Conservation (phyloP, 2,797 vertebrate species). For the Pangasius larnaudii region DNA sequence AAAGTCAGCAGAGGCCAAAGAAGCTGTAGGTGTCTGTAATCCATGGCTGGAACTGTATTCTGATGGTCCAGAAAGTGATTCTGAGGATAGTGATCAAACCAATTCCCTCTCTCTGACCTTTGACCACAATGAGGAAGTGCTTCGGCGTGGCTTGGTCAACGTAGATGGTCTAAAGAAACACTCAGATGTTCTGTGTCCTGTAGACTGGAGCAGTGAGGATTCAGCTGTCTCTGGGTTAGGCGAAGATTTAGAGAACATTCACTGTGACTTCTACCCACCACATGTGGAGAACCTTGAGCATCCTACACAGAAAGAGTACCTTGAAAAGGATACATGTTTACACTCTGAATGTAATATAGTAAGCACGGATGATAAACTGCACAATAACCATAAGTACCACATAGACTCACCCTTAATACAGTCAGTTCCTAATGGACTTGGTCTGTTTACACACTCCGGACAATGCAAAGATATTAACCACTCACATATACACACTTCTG, state of each 20-base stretch:
- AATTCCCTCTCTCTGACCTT: conserved; percentile 28
- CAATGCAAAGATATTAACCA: conserved; percentile 25
- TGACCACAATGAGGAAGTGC: not conserved
- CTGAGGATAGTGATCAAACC: conserved; percentile 40
- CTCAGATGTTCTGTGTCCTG: conserved; percentile 35
- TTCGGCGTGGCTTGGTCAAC: not conserved
- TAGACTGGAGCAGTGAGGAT: conserved; percentile 57
- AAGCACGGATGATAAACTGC: not conserved
- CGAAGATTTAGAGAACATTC: conserved; percentile 29
- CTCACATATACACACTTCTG: conserved; percentile 20
- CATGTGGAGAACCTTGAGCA: conserved; percentile 30
- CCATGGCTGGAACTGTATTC: conserved; percentile 34
- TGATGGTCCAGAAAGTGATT: conserved; percentile 32
- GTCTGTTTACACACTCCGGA: conserved; percentile 12
- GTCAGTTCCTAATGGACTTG: not conserved
- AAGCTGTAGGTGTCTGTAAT: conserved; percentile 18
- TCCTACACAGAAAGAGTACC: not conserved
- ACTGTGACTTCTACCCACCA: conserved; percentile 29
- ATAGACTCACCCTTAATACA: not conserved
- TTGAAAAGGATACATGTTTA: not conserved
- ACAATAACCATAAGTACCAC: not conserved
- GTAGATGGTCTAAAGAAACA: conserved; percentile 23
- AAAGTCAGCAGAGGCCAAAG: conserved; percentile 57
- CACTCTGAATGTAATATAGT: not conserved
- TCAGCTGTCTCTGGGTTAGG: conserved; percentile 33